phyloP scores from a whole-genome alignment of 2,888 invertebrate genomes.

The Chloroclystis v-ata region DNA sequence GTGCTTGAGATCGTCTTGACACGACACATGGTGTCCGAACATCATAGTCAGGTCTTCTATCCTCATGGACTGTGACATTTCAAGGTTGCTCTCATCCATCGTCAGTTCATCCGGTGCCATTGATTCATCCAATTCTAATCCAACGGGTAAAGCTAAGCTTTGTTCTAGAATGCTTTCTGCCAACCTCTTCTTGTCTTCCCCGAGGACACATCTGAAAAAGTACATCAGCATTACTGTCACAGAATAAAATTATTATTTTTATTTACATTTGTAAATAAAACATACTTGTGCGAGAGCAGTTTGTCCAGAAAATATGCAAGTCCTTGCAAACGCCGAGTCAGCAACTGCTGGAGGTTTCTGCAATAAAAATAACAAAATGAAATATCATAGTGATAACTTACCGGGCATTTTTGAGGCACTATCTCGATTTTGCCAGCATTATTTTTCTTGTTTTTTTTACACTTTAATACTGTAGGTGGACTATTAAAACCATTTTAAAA shows the following conservation, averaged over 20 bases:
- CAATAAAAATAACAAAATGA: constrained; percentile 30
- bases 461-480: too few relatives aligned
- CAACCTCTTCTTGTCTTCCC: constrained; percentile 69
- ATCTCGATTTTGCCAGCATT: too few relatives aligned
- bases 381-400: background rate
- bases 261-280: constrained; percentile 25
- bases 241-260: background rate
- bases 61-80: constrained; percentile 64
- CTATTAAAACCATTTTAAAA: too few relatives aligned
- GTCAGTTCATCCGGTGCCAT: constrained; percentile 68
- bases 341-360: constrained; percentile 70
- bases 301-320: constrained; percentile 82
- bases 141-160: constrained; percentile 69
- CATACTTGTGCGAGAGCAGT: constrained; percentile 79
- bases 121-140: constrained; percentile 67
- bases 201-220: constrained; percentile 61
- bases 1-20: constrained; percentile 48
- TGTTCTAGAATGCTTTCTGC: constrained; percentile 72
- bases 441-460: too few relatives aligned
- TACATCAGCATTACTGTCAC: background rate
- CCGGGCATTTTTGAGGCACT: too few relatives aligned
- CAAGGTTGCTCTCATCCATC: constrained; percentile 66
- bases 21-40: constrained; percentile 67
- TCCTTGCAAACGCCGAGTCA: constrained; percentile 81
- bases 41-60: constrained; percentile 69